phyloP scores from a whole-genome alignment of 1,140 invertebrate genomes.

The Macrosteles quadrilineatus region DNA sequence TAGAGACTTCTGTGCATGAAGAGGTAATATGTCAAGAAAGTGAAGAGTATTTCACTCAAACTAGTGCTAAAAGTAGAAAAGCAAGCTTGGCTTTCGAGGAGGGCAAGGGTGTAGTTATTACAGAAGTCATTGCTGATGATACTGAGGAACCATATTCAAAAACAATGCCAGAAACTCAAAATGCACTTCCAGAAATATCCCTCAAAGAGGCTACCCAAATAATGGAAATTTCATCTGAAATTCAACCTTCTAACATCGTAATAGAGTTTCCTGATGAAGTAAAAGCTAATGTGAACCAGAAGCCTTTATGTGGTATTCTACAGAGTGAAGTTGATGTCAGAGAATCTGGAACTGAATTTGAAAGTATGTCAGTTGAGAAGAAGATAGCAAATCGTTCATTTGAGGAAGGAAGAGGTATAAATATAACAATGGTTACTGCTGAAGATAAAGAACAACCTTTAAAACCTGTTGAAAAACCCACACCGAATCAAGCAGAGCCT shows the following conservation, averaged over 20 bases:
- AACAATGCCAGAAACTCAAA: slow-evolving; percentile 35
- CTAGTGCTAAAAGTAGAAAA: slow-evolving; percentile 28
- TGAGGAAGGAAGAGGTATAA: slow-evolving; percentile 42
- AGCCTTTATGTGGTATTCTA: slow-evolving; percentile 54
- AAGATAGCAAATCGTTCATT: slow-evolving; percentile 45
- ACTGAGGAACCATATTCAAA: slow-evolving; percentile 47
- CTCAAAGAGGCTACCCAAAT: slow-evolving; percentile 50
- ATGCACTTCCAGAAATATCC: slow-evolving; percentile 38
- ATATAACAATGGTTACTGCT: slow-evolving; percentile 40
- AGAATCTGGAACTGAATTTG: slow-evolving; percentile 55
- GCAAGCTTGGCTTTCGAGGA: slow-evolving; percentile 52
- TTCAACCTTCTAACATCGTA: slow-evolving; percentile 46
- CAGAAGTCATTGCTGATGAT: slow-evolving; percentile 51
- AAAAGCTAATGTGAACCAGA: slow-evolving; percentile 51
- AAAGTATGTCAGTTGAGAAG: slow-evolving; percentile 34
- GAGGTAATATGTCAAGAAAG: slow-evolving; percentile 45
- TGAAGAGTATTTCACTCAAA: slow-evolving; percentile 34
- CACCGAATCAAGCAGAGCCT: slow-evolving; percentile 43
- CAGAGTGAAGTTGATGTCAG: slow-evolving; percentile 53
- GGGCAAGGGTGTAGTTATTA: slow-evolving; percentile 53
- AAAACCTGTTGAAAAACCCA: slow-evolving; percentile 42
- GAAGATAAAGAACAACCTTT: slow-evolving; percentile 50
- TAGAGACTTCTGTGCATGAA: slow-evolving; percentile 47
- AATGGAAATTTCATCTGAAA: slow-evolving; percentile 51
- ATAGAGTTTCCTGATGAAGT: slow-evolving; percentile 41